phyloP scores from a whole-genome alignment of 2,113 vertebrate species.

The Ceyx cyanopectus region DNA sequence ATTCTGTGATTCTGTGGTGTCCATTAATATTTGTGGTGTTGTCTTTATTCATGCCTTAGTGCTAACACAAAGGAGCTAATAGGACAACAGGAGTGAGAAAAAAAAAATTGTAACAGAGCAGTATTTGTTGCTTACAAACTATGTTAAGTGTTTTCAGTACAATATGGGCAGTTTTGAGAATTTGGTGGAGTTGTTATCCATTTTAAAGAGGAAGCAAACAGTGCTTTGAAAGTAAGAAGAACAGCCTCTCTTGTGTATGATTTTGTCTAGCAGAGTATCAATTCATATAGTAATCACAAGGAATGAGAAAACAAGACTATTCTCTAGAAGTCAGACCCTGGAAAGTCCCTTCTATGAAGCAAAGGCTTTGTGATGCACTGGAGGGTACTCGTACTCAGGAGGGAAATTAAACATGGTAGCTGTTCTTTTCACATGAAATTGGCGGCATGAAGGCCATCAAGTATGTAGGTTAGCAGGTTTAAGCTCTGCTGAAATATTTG shows the following conservation, averaged over 20 bases:
- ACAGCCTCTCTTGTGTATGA: not conserved
- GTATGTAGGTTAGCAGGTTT: not conserved
- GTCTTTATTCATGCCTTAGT: not conserved
- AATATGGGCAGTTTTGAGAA: not conserved
- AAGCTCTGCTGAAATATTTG: not conserved
- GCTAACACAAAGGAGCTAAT: not conserved
- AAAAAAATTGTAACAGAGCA: not conserved
- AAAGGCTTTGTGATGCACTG: not conserved
- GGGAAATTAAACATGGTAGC: not conserved
- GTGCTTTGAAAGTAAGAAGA: not conserved
- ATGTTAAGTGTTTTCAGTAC: not conserved
- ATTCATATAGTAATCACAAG: not conserved
- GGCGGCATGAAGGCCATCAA: not conserved
- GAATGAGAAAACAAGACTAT: not conserved
- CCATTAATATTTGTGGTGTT: not conserved
- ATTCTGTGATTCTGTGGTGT: not conserved
- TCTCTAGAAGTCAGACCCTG: not conserved
- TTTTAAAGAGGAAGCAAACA: not conserved
- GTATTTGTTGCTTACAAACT: not conserved
- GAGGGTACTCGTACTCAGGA: not conserved
- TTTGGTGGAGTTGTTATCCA: accelerated
- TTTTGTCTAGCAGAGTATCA: not conserved
- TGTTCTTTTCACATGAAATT: not conserved
- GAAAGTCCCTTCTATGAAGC: not conserved
- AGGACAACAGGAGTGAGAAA: not conserved